Base-by-base conservation (phyloP, 2,888 invertebrate species). In the Cosmia pyralina region DNA sequence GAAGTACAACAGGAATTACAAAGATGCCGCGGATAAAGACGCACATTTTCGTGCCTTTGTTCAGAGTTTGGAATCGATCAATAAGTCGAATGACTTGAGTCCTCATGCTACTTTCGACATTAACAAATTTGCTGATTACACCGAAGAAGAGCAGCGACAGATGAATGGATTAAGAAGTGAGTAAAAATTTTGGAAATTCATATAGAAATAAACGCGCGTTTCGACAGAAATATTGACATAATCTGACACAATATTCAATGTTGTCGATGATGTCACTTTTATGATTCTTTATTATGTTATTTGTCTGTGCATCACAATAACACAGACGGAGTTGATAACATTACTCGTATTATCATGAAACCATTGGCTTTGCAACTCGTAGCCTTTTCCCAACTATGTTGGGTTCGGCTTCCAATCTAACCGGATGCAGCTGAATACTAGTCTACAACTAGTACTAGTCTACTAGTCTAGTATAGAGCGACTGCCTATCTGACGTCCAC, bases 61-160 rank as follows among this genome's bases (percentile, higher is more conserved):
- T 0, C 59, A 57, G 0, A 86, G 52, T 81, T 85, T 93, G 64
- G 59, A 81, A 59, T 48, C 66, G 55, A 88, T 92, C 28, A 92
- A 92, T 46, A 75, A 79, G 34, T 2, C 85, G 19, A 90, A 90
- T 70, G 65, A 59, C 28, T 50, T 64, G 0, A 73, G 62, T 50
- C 4, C 74, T 0, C 17, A 57, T 17, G 87, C 89, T 4, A 86
- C 82, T 13, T 91, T 77, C 69, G 91, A 81, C 34, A 88, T 92
- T 34, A 92, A 91, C 58, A 72, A 89, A 69, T 90, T 90, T 8
- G 84, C 93, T 11, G 93, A 93, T 80, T 89, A 88, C 50, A 91
- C 92, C 0, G 72, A 81, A 0, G 88, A 89, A 2, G 88, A 92
- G 59, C 60, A 34, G 4, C 71, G 82, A 57, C n/a, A n/a, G n/a